phyloP scores from a whole-genome alignment of 1,140 invertebrate species.

The Antheraea mylitta region DNA sequence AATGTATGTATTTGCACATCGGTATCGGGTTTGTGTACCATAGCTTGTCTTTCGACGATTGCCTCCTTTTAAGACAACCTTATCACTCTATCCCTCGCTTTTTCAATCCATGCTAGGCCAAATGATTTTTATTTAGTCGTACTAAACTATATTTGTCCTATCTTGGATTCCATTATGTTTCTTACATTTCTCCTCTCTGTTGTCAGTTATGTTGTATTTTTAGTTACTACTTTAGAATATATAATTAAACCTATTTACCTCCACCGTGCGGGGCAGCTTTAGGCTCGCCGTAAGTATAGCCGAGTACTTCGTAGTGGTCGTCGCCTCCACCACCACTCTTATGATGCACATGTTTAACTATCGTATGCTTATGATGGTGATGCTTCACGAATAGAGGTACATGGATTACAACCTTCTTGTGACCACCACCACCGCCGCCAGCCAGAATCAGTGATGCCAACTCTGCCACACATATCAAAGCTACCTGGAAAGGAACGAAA shows the following conservation, averaged over 20 bases:
- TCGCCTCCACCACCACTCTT: conserved; percentile 75
- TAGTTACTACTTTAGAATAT: background rate
- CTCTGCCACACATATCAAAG: conserved; percentile 47
- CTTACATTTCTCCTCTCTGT: too few species aligned
- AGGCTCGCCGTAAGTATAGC: conserved; percentile 72
- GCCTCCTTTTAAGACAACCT: too few species aligned
- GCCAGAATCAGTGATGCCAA: conserved; percentile 44
- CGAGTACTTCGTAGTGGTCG: conserved; percentile 74
- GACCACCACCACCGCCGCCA: conserved; percentile 67
- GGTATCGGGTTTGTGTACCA: too few species aligned
- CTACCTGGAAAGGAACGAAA: conserved; percentile 48
- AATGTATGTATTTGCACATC: too few species aligned
- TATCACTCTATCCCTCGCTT: too few species aligned
- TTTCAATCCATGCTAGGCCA: too few species aligned
- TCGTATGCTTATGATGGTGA: conserved; percentile 81
- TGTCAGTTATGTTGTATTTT: too few species aligned
- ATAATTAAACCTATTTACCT: conserved; percentile 34
- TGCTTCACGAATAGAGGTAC: conserved; percentile 80
- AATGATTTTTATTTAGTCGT: too few species aligned
- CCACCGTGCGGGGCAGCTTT: conserved; percentile 66
- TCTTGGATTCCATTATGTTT: too few species aligned
- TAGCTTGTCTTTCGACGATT: too few species aligned
- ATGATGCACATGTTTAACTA: conserved; percentile 80
- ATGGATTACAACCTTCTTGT: conserved; percentile 82
- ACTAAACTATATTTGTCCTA: too few species aligned